Base-by-base conservation (phyloP, 2,888 invertebrate species). In the Acleris holmiana region DNA sequence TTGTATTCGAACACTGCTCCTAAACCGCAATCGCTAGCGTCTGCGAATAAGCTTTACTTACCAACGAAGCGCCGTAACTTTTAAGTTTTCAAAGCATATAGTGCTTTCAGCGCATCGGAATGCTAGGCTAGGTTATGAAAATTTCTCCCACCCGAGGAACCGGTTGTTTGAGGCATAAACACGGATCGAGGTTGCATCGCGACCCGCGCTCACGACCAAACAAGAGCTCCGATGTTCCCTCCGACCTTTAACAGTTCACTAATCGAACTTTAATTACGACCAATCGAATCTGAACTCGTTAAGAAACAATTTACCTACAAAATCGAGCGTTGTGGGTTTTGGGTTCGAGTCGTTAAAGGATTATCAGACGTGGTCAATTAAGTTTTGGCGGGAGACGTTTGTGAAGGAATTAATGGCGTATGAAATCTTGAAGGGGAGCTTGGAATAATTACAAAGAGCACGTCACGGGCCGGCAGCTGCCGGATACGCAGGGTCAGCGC, bases 401-500 rank as follows among this genome's bases (percentile, higher is more conserved):
- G 64, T 67, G 58, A 61, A 23, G 44, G 67, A 69, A 58, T 68
- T 68, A 69, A 66, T 61, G 63, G 61, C 58, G 61, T 68, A 70
- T 71, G 66, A 66, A 73, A 71, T 66, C 62, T 69, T 67, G 57
- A 65, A 62, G 57, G 61, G 59, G 70, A 66, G 54, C 59, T 18
- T 40, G 41, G 54, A 58, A 66, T 85, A 88, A 88, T 88, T 86
- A 86, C 72, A 82, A 83, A 75, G 81, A 78, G 82, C 82, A 79
- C 77, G 83, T 81, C 82, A 82, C 77, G 78, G 77, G 79, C 78
- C 77, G 15, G 86, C 91, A 91, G 89, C 89, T 90, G 91, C 77
- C 91, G 91, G 91, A 91, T 88, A 85, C 80, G 81, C 84, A 84
- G 88, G 91, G 91, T 91, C 91, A 91, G 79, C 82, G 80, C 81